Evolutionary conservation across 1,140 invertebrate species (phyloP).

Genomic region (Archivesica marissinica): DNA sequence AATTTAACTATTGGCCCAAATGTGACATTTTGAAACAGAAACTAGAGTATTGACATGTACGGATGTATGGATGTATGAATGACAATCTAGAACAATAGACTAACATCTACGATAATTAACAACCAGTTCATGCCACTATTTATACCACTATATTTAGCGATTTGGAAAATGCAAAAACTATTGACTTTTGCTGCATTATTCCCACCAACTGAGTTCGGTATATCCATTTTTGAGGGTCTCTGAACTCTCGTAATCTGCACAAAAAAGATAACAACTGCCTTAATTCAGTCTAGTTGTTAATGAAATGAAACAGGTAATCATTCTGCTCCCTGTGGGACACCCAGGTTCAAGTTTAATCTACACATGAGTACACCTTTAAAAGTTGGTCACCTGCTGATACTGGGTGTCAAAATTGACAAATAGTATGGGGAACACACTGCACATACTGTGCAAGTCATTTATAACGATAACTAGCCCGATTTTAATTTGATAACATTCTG

Average conservation of each 20-base stretch:
- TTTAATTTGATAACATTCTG: constrained; percentile 30
- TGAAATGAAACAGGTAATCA: constrained; percentile 28
- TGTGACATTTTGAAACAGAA: too few species aligned
- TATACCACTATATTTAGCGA: too few species aligned
- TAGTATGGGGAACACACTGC: background rate
- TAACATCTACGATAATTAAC: too few species aligned
- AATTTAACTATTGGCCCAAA: too few species aligned
- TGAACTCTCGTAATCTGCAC: background rate
- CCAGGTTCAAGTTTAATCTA: constrained; percentile 41
- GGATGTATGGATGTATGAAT: too few species aligned
- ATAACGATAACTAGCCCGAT: constrained; percentile 33
- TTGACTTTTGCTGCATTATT: too few species aligned
- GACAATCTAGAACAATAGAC: too few species aligned
- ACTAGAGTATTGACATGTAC: too few species aligned
- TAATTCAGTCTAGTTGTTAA: background rate
- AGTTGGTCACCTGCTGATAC: constrained; percentile 45
- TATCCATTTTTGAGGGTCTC: too few species aligned
- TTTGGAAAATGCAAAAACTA: too few species aligned
- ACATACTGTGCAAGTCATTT: constrained; percentile 53
- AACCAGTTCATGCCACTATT: too few species aligned
- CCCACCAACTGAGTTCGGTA: too few species aligned
- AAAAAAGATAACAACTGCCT: background rate
- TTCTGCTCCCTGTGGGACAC: constrained; percentile 30
- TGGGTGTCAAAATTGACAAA: constrained; percentile 47
- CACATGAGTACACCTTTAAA: constrained; percentile 11